A percentile compares a stretch with the other conserved stretches of the same genome.
Conservation (phyloP, 64 coral and sea anemone genomes). For the Trachythela sp. region DNA sequence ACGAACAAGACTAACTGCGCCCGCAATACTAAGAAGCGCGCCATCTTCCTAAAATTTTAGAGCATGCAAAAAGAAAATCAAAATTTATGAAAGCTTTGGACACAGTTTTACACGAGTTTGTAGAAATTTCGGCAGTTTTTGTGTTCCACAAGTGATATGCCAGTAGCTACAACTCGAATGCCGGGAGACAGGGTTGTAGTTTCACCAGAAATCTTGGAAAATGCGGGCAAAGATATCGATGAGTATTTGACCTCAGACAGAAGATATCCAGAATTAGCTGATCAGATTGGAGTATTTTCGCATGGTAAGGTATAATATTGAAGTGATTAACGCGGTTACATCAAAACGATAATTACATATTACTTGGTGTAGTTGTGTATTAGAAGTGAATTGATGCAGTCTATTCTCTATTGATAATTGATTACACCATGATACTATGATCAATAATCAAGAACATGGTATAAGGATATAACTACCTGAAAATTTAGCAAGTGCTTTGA, state of each 20-base stretch:
- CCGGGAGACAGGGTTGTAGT: constrained; percentile 3
- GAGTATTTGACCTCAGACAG: constrained; percentile 67
- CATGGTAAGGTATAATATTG: constrained; percentile 43
- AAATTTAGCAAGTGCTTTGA: too few relatives aligned
- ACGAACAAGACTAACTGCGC: background rate
- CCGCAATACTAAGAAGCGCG: background rate
- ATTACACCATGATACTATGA: too few relatives aligned
- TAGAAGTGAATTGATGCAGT: too few relatives aligned
- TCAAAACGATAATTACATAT: background rate
- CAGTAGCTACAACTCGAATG: constrained; percentile 32
- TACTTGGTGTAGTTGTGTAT: background rate
- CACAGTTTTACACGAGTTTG: background rate
- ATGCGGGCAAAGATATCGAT: constrained; percentile 89
- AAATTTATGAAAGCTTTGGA: constrained; percentile 25
- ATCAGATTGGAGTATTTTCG: constrained; percentile 65
- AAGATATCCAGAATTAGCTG: constrained; percentile 78
- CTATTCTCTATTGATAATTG: too few relatives aligned
- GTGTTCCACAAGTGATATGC: constrained; percentile 47
- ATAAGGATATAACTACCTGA: too few relatives aligned
- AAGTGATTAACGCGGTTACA: background rate
- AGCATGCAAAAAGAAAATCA: background rate
- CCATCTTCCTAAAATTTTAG: background rate
- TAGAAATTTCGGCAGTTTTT: background rate
- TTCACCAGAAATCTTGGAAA: constrained; percentile 69
- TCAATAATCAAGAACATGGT: too few relatives aligned